Evolutionary conservation across 2,113 vertebrate genomes (phyloP).

Genomic region (Nanorana parkeri): DNA sequence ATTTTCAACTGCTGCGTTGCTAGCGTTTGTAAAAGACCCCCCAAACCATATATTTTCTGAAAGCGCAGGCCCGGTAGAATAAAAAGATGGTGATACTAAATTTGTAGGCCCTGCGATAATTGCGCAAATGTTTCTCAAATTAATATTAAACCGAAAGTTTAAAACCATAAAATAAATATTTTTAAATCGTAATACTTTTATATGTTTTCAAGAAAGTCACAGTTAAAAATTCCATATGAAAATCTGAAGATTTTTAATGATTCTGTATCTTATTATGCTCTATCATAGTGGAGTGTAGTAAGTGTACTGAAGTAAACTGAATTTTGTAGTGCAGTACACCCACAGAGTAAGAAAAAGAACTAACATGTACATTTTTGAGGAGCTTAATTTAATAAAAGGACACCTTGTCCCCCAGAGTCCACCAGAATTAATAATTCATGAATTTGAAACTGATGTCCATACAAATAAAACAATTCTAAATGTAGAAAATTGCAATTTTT

Average conservation of each 20-base stretch:
- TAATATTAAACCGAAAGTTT: not conserved
- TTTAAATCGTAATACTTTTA: not conserved
- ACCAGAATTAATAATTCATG: too few species aligned
- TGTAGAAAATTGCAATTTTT: too few species aligned
- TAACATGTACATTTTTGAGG: conserved; percentile 8
- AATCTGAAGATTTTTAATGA: not conserved
- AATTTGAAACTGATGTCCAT: not conserved
- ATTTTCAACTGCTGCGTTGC: too few species aligned
- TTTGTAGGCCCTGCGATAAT: too few species aligned
- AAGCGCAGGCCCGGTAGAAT: too few species aligned
- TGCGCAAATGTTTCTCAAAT: too few species aligned
- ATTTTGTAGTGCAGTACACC: not conserved
- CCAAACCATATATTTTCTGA: too few species aligned
- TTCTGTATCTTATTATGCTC: conserved; percentile 17
- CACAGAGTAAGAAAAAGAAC: conserved; percentile 4
- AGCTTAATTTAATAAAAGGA: conserved; percentile 37
- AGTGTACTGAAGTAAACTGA: not conserved
- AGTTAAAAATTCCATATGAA: conserved; percentile 1
- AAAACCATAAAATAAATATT: not conserved
- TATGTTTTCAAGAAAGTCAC: not conserved
- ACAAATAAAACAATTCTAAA: too few species aligned
- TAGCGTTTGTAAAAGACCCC: too few species aligned
- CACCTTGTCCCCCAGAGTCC: conserved; percentile 28
- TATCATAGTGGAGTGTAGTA: conserved; percentile 21
- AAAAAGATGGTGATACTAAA: too few species aligned